Evolutionary conservation across 2,113 vertebrate species (phyloP).

Genomic region (Erythrolamprus reginae): DNA sequence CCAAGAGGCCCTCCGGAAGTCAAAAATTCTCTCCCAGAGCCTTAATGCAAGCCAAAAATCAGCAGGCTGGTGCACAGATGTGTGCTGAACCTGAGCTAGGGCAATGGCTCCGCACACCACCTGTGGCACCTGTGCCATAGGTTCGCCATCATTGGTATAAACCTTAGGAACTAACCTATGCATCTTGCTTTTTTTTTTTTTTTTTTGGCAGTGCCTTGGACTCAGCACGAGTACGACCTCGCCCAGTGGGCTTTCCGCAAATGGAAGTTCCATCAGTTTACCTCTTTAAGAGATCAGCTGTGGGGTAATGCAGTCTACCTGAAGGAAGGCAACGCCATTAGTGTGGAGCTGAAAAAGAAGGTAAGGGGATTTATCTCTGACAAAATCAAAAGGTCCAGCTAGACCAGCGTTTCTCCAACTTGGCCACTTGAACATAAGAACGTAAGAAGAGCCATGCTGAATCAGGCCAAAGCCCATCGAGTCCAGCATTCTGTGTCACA

Average conservation of each 20-base stretch:
- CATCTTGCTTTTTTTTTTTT: background rate
- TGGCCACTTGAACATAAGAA: background rate
- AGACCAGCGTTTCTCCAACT: background rate
- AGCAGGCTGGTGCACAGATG: too few relatives aligned
- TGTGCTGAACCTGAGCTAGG: too few relatives aligned
- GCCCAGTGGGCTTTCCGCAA: conserved; percentile 98
- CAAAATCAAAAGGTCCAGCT: background rate
- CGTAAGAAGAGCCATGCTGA: too few relatives aligned
- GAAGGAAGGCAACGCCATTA: conserved; percentile 97
- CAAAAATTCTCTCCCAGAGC: too few relatives aligned
- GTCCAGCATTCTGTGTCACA: too few relatives aligned
- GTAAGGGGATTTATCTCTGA: conserved; percentile 54
- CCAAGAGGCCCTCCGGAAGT: too few relatives aligned
- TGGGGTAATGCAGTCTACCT: conserved; percentile 97
- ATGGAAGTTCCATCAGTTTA: conserved; percentile 97
- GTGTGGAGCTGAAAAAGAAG: conserved; percentile 97
- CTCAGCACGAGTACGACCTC: conserved; percentile 87
- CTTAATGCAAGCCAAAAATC: too few relatives aligned
- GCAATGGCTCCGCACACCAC: too few relatives aligned
- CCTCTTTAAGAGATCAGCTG: conserved; percentile 90
- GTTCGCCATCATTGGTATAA: too few relatives aligned
- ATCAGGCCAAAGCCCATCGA: too few relatives aligned
- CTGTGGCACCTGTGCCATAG: too few relatives aligned
- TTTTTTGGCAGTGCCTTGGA: conserved; percentile 83
- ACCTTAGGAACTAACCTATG: background rate